Percentiles rank a stretch among this genome's conserved stretches.
These are phyloP conservation scores for Sinosuthora webbiana DNA, from an alignment of 2,113 vertebrate species.

Conservation along the genomic window DNA sequence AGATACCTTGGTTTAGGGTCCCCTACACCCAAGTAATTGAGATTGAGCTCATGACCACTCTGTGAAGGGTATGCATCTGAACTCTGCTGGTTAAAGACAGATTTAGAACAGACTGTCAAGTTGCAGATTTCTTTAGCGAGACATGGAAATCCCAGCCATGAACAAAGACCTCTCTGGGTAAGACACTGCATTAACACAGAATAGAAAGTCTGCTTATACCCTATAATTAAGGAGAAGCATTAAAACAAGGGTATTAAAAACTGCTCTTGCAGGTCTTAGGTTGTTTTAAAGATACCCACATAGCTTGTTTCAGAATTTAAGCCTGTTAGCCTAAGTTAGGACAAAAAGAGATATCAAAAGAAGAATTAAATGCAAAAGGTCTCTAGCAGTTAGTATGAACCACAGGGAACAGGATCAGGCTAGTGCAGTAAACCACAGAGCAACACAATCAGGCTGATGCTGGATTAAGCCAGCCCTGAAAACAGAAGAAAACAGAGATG, in stretches of 20 bases:
- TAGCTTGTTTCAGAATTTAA: not conserved
- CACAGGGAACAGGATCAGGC: not conserved
- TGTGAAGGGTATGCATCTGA: not conserved
- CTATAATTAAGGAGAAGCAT: not conserved
- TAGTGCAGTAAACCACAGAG: not conserved
- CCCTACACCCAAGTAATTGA: not conserved
- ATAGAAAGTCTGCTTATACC: not conserved
- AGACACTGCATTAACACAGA: not conserved
- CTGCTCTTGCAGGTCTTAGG: not conserved
- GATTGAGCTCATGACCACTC: not conserved
- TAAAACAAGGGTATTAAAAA: not conserved
- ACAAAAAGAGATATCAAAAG: not conserved
- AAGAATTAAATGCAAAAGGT: not conserved
- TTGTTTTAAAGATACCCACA: not conserved
- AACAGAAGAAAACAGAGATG: not conserved
- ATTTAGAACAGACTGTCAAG: not conserved
- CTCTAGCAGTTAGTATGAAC: not conserved
- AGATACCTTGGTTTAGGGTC: not conserved
- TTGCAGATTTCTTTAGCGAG: not conserved
- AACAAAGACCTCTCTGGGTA: not conserved
- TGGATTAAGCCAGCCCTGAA: not conserved
- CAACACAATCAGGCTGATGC: not conserved
- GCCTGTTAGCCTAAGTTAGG: not conserved
- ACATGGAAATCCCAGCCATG: not conserved
- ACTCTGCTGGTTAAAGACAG: not conserved